Evolutionary conservation across 2,113 vertebrate genomes (phyloP).

Genomic region (Cyprinodon tularosa): DNA sequence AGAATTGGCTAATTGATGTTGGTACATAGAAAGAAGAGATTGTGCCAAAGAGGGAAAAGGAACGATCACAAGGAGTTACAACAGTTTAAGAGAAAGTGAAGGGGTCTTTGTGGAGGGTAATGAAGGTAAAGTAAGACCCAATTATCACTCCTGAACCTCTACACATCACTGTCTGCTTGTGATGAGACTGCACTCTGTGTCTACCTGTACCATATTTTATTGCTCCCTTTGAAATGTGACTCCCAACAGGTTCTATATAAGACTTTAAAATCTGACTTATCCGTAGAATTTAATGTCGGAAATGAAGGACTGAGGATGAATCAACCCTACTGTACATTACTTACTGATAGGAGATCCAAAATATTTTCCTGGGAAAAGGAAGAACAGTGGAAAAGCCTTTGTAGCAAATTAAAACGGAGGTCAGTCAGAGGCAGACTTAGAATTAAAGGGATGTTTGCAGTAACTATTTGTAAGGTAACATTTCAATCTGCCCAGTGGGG

Average conservation of each 20-base stretch:
- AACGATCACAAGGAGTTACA: constrained; percentile 42
- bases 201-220: constrained; percentile 50
- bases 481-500: too few species aligned
- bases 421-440: too few species aligned
- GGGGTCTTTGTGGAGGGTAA: constrained; percentile 39
- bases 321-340: too few species aligned
- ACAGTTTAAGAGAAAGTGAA: constrained; percentile 30
- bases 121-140: constrained; percentile 56
- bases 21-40: constrained; percentile 30
- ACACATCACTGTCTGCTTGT: constrained; percentile 59
- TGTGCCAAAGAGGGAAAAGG: constrained; percentile 30
- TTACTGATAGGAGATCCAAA: too few species aligned
- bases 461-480: too few species aligned
- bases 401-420: too few species aligned
- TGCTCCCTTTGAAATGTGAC: constrained; percentile 40
- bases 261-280: constrained; percentile 28
- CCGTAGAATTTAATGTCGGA: constrained; percentile 39
- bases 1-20: constrained; percentile 34
- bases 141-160: constrained; percentile 58
- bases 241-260: constrained; percentile 28
- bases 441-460: too few species aligned
- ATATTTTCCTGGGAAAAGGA: too few species aligned
- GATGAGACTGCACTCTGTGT: constrained; percentile 26
- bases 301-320: constrained; percentile 6
- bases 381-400: too few species aligned